These are phyloP conservation scores for Zootoca vivipara DNA, from an alignment of 2,113 vertebrate genomes.

Conservation along the genomic window DNA sequence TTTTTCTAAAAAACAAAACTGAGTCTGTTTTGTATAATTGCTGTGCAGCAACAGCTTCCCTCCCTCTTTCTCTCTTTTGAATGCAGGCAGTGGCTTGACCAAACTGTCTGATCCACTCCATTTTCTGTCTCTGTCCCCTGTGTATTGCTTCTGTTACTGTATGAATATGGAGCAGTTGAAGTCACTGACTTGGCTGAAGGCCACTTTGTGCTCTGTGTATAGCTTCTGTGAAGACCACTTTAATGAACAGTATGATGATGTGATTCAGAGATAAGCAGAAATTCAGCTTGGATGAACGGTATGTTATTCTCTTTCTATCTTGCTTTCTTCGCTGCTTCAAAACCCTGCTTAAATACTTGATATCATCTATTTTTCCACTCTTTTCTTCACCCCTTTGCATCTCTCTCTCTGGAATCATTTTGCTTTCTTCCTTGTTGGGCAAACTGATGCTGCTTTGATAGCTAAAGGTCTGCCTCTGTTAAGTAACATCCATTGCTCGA, in stretches of 20 bases:
- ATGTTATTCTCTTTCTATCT: conserved; percentile 48
- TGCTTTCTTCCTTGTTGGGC: conserved; percentile 50
- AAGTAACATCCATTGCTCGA: conserved; percentile 31
- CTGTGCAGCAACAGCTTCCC: neutral
- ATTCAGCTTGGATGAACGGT: conserved; percentile 60
- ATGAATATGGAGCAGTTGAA: conserved; percentile 81
- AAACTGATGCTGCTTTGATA: conserved; percentile 42
- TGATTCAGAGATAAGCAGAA: conserved; percentile 37
- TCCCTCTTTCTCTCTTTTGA: neutral
- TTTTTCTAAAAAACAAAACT: neutral
- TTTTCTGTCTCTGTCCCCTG: conserved; percentile 60
- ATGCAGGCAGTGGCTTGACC: neutral
- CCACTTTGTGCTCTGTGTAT: conserved; percentile 71
- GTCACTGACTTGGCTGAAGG: conserved; percentile 80
- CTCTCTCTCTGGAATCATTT: conserved; percentile 37
- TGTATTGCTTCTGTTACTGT: conserved; percentile 65
- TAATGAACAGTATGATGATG: conserved; percentile 43
- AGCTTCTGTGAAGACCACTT: conserved; percentile 54
- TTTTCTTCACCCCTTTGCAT: neutral
- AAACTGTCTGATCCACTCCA: conserved; percentile 33
- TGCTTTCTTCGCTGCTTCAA: neutral
- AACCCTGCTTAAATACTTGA: neutral
- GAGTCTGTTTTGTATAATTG: rapidly evolving
- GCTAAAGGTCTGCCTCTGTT: conserved; percentile 51
- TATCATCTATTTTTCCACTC: neutral